Base-by-base conservation (phyloP, 2,888 invertebrate species). In the Sturmia bella region DNA sequence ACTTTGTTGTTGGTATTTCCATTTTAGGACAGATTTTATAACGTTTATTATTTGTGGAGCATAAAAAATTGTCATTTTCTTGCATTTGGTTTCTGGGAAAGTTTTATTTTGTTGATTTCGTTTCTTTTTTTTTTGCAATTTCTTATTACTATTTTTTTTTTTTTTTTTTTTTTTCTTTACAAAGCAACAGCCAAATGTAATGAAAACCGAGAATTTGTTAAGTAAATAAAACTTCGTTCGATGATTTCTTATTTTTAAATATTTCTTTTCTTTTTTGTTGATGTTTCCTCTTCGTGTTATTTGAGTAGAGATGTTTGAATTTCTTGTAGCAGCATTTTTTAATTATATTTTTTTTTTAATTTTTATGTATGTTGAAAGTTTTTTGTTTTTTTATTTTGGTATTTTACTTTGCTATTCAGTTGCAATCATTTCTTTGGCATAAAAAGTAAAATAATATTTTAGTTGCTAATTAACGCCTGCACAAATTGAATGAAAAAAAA, bases 1-100 rank as follows among this genome's bases (percentile, higher is more conserved):
- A 91, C 85, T 91, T 91, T 83, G 90, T 88, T 79, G 90, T 91
- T 86, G 90, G 89, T 87, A 90, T 89, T 84, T 90, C 91, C 90
- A 90, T 90, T 87, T 88, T 89, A 80, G 89, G 90, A 85, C 90
- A 90, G 87, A 90, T 88, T 85, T 89, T 88, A 83, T 89, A 90
- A 85, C 90, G 90, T 86, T 90, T 90, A 81, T 88, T 87, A 79
- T 79, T 59, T 52, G 79, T 54, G 69, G 85, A 76, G 81, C 86
- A 88, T 85, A 87, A 89, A 86, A 89, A 88, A 84, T 90, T 90
- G 86, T 89, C 90, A 90, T 90, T 90, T 90, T 90, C 90, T 88
- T 89, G 90, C 90, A 90, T 90, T 90, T 89, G 82, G 72, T 79
- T 52, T 24, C n/a, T 37, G 21, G 24, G 41, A 52, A 72, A 64